Evolutionary conservation across 2,888 invertebrate species (phyloP), one percentile per base, ranked within the genome.

Genomic region (Artemia sinica): DNA sequence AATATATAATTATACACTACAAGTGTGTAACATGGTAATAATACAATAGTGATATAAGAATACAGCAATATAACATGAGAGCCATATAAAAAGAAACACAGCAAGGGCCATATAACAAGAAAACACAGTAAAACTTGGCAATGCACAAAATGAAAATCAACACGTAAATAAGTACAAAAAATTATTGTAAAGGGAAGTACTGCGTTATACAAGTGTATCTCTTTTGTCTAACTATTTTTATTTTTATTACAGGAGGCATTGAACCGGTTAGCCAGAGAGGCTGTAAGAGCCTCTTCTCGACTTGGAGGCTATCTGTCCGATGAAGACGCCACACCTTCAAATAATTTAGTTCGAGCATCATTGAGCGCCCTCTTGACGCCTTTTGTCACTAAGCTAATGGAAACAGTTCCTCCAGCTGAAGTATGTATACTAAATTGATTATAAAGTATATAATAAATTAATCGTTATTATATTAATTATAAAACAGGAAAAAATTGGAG

Each of bases 241-340:
- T 67, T 67, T 71, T 69, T 66, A 68, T 72, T 72, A n/a, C 85
- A 96, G 84, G 92, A 95, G 79, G 84, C 90, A 41, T 85, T 90
- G n/a, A 98, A 98, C 77, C 86, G 87, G 74, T 81, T 98, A 73
- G 95, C 97, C 0, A 88, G 90, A 77, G 83, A 89, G 75, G 87
- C 91, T 67, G 85, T 95, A 8, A 79, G 82, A 68, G 94, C 95
- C 0, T 86, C 93, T 75, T 89, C 90, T 0, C 83, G 89, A 66
- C 78, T 98, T 71, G 87, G 87, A 18, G 87, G 86, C 71, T 90
- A 88, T 77, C 81, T 84, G 67, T 81, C 79, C 50, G 82, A 81
- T 71, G 81, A 82, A 28, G 77, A 80, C 51, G 76, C 78, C 10
- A 82, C 85, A 1, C 82, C 84, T 0, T 78, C 78, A 72, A 86